Conservation (phyloP, 2,113 vertebrate genomes). For the Illadopsis cleaveri region DNA sequence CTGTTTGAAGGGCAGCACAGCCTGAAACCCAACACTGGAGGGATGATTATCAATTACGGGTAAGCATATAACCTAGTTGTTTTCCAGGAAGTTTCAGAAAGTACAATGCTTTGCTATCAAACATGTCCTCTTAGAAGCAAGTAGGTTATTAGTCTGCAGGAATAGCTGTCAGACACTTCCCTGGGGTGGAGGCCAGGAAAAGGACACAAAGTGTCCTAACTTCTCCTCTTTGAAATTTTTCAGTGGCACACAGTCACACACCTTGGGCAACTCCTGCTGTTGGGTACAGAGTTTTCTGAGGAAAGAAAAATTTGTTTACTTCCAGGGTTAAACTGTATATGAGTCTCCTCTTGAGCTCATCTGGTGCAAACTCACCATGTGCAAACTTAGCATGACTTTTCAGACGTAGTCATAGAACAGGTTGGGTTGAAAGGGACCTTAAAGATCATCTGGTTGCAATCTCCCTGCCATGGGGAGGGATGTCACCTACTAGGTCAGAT, state of each 20-base stretch:
- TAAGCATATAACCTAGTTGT: neutral
- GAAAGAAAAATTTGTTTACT: neutral
- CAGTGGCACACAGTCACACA: neutral
- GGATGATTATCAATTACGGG: neutral
- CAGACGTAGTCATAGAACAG: neutral
- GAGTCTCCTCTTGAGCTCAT: neutral
- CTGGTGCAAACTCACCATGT: neutral
- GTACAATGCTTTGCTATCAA: neutral
- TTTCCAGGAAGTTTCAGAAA: slow-evolving; percentile 8
- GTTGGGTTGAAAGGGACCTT: neutral
- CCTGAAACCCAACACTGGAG: neutral
- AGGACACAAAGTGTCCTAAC: neutral
- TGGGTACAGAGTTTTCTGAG: neutral
- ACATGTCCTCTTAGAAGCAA: neutral
- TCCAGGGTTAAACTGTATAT: neutral
- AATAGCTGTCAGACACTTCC: neutral
- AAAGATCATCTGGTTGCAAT: neutral
- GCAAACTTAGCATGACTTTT: neutral
- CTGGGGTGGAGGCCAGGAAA: neutral
- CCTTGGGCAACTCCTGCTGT: neutral
- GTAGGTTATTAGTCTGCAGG: neutral
- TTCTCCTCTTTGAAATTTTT: neutral
- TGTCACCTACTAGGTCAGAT: neutral
- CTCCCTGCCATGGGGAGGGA: neutral
- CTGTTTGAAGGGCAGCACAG: neutral